Evolutionary conservation across 2,797 vertebrate species (phyloP).

Genomic region (Coendou prehensilis): DNA sequence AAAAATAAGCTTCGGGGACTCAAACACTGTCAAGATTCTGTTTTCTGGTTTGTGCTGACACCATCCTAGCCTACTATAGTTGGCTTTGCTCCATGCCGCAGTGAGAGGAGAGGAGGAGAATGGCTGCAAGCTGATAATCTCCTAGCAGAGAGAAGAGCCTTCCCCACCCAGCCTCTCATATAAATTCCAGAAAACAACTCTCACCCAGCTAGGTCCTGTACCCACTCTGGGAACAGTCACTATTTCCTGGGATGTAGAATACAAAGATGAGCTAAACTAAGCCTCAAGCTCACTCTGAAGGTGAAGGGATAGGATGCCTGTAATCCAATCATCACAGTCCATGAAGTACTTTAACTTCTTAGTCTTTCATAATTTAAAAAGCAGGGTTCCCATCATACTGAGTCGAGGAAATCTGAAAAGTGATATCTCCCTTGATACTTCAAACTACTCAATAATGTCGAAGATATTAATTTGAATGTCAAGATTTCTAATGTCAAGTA

Average conservation of each 20-base stretch:
- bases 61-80: too few relatives aligned
- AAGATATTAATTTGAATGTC: not conserved
- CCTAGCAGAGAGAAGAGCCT: not conserved
- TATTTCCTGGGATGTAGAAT: not conserved
- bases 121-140: not conserved
- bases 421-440: not conserved
- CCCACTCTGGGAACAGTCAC: not conserved
- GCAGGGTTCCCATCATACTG: not conserved
- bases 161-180: not conserved
- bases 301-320: not conserved
- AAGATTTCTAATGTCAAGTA: not conserved
- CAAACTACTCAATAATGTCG: not conserved
- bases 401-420: not conserved
- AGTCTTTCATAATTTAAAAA: slow-evolving; percentile 18
- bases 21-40: not conserved
- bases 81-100: not conserved
- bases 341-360: not conserved
- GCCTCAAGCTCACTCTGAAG: not conserved
- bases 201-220: not conserved
- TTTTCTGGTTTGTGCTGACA: not conserved
- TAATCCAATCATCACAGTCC: not conserved
- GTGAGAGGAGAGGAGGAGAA: not conserved
- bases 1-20: not conserved
- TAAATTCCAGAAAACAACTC: not conserved
- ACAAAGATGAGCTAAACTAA: not conserved